Evolutionary conservation across 1,140 invertebrate species (phyloP), one percentile per base, ranked within the genome.

Genomic region (Popillia japonica): DNA sequence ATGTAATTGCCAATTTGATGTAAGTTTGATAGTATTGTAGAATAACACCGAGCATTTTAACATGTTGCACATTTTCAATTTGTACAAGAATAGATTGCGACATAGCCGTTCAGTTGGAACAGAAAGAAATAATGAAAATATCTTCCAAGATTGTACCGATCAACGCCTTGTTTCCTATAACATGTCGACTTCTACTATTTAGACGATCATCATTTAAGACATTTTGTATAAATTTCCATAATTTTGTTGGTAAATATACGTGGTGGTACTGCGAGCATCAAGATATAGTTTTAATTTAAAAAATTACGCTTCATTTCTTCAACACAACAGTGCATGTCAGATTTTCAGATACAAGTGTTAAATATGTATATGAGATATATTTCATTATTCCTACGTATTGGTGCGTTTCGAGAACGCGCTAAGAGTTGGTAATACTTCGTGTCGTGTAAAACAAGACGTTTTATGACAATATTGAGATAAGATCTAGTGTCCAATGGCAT

Each of bases 291-390:
- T 68, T 68, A 68, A 68, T 68, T 68, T 68, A 68, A 68, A 27
- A 68, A 68, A 68, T 68, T 68, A 68, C 20, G 61, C 61, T 68
- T 68, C 61, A 68, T 27, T 68, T 68, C 61, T 68, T 34, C 61
- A 68, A 68, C 61, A 68, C 61, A 68, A 68, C 61, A 22, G 61
- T 6, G 61, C 61, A 68, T 68, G 61, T 68, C 61, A 68, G 61
- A 68, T 68, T 14, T 17, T 23, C 20, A 68, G 61, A 68, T 68
- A 68, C 61, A 68, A 27, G 61, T 34, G 61, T 68, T 68, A 68
- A 68, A 22, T 68, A 22, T 20, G 22, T 68, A 34, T 68, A 27
- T 68, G 20, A 68, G 61, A 23, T 68, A 68, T 68, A 68, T 68
- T 68, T 68, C 61, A 68, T 68, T 27, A 68, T 68, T 68, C 61